A percentile compares a stretch with the other conserved stretches of the same genome.
Conservation (phyloP, 2,888 invertebrate genomes). For the Parnassius glacialis region DNA sequence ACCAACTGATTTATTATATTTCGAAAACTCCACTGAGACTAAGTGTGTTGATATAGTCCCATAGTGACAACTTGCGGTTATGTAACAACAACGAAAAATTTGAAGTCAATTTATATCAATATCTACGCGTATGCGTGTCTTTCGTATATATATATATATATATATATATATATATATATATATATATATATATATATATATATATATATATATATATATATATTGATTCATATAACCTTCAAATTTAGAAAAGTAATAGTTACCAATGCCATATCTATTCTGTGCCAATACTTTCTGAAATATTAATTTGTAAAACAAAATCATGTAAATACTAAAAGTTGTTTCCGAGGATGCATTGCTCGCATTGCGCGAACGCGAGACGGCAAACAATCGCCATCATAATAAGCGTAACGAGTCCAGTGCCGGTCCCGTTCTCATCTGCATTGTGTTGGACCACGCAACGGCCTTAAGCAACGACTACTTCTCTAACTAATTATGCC, state of each 20-base stretch:
- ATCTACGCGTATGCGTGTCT: too few species aligned
- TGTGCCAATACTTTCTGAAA: slow-evolving; percentile 6
- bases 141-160: too few species aligned
- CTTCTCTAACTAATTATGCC: slow-evolving; percentile 26
- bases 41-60: slow-evolving; percentile 33
- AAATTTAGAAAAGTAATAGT: slow-evolving; percentile 12
- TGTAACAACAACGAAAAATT: not conserved
- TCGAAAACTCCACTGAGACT: slow-evolving; percentile 37
- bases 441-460: slow-evolving; percentile 52
- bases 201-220: not conserved
- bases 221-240: too few species aligned
- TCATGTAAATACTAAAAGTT: slow-evolving; percentile 34
- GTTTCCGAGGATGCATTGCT: slow-evolving; percentile 47
- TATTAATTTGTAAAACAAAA: slow-evolving; percentile 51
- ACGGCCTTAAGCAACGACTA: slow-evolving; percentile 36
- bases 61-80: slow-evolving; percentile 24
- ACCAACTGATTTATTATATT: slow-evolving; percentile 46
- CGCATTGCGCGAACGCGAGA: slow-evolving; percentile 50
- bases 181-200: not conserved
- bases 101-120: too few species aligned
- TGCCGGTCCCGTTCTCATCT: slow-evolving; percentile 58
- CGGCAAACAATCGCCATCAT: slow-evolving; percentile 63
- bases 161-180: not conserved
- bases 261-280: not conserved
- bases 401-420: slow-evolving; percentile 66